These are phyloP conservation scores for Caretta caretta DNA, from an alignment of 2,113 vertebrate species.

Conservation along the genomic window DNA sequence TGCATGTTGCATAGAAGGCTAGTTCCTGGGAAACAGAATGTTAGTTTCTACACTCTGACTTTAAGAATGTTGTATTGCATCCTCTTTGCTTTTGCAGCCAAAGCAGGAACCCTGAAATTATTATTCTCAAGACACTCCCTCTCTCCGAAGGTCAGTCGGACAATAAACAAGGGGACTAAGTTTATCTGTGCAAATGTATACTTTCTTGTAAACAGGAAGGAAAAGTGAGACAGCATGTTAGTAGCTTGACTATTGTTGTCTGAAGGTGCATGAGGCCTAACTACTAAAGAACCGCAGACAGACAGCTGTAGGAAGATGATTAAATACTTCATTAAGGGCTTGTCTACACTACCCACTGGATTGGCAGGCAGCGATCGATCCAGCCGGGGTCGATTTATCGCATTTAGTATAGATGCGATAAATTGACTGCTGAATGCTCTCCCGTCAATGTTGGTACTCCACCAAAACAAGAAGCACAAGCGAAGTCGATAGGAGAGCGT, in stretches of 20 bases:
- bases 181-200: slow-evolving; percentile 27
- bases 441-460: no score
- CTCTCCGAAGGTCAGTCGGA: not conserved
- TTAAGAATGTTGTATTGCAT: not conserved
- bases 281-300: rapidly evolving
- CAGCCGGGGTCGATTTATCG: no score
- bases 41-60: not conserved
- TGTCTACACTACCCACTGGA: no score
- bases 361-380: no score
- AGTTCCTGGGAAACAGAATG: not conserved
- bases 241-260: not conserved
- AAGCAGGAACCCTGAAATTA: slow-evolving; percentile 21
- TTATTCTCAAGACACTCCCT: slow-evolving; percentile 8
- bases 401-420: no score
- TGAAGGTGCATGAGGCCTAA: not conserved
- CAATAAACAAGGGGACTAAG: slow-evolving; percentile 19
- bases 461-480: no score
- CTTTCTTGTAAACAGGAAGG: slow-evolving; percentile 43
- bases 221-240: slow-evolving; percentile 22
- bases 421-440: no score
- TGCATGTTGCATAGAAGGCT: rapidly evolving
- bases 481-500: no score
- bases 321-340: not conserved
- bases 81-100: not conserved
- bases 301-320: not conserved